Base-by-base conservation (phyloP, 2,113 vertebrate species). In the Gracilinanus agilis region DNA sequence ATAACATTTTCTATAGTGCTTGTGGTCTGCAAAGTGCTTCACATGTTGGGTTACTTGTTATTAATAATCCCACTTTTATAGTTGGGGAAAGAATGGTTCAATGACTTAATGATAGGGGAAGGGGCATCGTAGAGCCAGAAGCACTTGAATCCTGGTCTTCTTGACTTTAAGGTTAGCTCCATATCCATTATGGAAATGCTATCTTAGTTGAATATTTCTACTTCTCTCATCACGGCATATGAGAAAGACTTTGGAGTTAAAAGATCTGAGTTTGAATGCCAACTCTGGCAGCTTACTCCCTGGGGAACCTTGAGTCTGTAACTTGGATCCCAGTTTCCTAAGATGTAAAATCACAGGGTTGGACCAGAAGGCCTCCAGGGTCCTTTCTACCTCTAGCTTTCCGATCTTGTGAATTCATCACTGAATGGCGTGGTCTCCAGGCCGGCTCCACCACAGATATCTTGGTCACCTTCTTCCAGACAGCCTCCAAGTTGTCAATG, bases 281-380 rank as follows among this genome's bases (percentile, higher is more conserved):
- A 40, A n/a, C 44, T 23, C 0, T 75, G 0, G 54, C 27, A 12
- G 34, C 83, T 75, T 29, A 54, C 58, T 44, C 19, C 54, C 49
- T 6, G 53, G 10, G 1, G 7, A 2, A 8, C 0, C 56, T 4
- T n/a, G 61, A 29, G 2, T 3, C 0, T 27, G 27, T 44, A 19
- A 9, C 4, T 89, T 13, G 23, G 24, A 53, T 75, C 44, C 34
- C 0, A 12, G 58, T 34, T 23, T 44, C 44, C 23, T 40, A 0
- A 0, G 44, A 89, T 91, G 94, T 89, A 55, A 89, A 55, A 3
- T 6, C 21, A 90, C 25, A 24, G 12, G 8, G 9, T n/a, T 75
- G 34, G 61, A n/a, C 13, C 19, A 75, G 34, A n/a, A 27, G 56
- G 5, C 56, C 25, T 16, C 61, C 19, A 0, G 13, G 61, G 16